A percentile compares a stretch with the other conserved stretches of the same genome.
These are phyloP conservation scores for Peromyscus californicus DNA, from an alignment of 2,113 vertebrate species.

Conservation along the genomic window DNA sequence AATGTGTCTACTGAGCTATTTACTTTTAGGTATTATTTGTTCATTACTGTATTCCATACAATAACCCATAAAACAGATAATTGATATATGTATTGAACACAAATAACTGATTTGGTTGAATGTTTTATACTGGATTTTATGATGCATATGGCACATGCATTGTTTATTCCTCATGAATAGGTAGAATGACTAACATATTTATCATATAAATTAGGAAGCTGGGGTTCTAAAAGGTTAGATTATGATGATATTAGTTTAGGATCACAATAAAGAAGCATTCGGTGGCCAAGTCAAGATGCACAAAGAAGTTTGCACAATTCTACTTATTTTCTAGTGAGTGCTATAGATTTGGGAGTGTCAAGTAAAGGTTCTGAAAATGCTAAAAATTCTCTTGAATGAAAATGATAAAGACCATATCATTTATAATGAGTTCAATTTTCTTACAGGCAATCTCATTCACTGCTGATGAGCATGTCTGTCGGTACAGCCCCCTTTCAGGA, in stretches of 20 bases:
- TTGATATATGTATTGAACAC: not conserved
- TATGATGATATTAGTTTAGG: not conserved
- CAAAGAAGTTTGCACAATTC: not conserved
- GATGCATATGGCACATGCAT: not conserved
- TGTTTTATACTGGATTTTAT: not conserved
- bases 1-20: not conserved
- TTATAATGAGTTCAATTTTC: slow-evolving; percentile 30
- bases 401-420: slow-evolving; percentile 25
- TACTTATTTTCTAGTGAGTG: not conserved
- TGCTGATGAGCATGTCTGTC: not conserved
- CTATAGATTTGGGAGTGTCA: not conserved
- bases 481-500: not conserved
- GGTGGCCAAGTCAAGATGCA: not conserved
- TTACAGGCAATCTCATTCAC: not conserved
- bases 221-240: not conserved
- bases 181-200: not conserved
- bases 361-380: not conserved
- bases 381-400: slow-evolving; percentile 31
- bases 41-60: not conserved
- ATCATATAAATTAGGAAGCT: not conserved
- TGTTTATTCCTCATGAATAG: not conserved
- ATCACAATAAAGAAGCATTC: not conserved
- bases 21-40: not conserved
- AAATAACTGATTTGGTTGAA: not conserved
- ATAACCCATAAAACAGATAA: not conserved